phyloP scores from a whole-genome alignment of 1,140 invertebrate genomes.

The Hylaeus volcanicus region DNA sequence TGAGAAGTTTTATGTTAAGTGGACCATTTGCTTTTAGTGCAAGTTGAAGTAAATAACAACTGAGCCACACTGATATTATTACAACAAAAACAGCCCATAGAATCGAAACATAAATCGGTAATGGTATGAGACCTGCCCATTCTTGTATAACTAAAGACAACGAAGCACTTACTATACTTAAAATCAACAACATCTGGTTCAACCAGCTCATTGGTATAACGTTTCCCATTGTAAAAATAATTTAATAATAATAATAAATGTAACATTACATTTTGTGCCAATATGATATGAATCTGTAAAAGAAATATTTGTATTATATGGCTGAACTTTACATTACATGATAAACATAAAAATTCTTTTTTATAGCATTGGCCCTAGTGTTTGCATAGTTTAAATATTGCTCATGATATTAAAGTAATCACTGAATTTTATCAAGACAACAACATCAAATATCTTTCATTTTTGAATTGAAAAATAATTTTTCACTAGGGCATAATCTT shows the following conservation, averaged over 20 bases:
- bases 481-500: no score
- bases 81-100: conserved; percentile 70
- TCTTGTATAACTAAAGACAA: conserved; percentile 70
- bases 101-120: conserved; percentile 72
- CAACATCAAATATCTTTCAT: no score
- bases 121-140: conserved; percentile 59
- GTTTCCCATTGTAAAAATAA: conserved; percentile 60
- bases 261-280: conserved; percentile 50
- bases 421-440: no score
- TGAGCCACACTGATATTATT: conserved; percentile 72
- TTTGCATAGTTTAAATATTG: no score
- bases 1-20: conserved; percentile 61
- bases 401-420: no score
- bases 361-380: no score
- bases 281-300: conserved; percentile 29
- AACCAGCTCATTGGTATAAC: conserved; percentile 72
- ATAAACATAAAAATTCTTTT: no score
- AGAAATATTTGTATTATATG: conserved; percentile 14
- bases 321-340: not conserved
- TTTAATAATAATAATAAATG: conserved; percentile 12
- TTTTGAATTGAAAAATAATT: no score
- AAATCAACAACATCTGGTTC: conserved; percentile 69
- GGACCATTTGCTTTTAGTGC: conserved; percentile 70
- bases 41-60: conserved; percentile 68
- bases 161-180: conserved; percentile 60